Evolutionary conservation across 2,113 vertebrate genomes (phyloP).

Genomic region (Apeltes quadracus): DNA sequence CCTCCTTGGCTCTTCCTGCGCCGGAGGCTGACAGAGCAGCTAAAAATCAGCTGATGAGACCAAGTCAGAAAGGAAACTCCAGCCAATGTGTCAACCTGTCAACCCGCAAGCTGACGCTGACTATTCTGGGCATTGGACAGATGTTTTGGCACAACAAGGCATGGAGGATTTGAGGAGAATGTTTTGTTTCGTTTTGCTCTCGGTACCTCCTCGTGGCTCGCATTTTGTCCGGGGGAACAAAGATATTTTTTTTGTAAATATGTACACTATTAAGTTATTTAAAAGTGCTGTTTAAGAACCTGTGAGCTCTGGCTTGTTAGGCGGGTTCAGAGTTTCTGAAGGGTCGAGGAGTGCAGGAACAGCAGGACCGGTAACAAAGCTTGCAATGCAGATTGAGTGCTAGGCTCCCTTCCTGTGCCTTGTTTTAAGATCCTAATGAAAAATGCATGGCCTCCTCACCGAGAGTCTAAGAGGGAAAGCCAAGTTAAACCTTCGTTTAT

Average conservation of each 20-base stretch:
- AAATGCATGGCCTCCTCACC: slow-evolving; percentile 79
- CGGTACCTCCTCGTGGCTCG: slow-evolving; percentile 51
- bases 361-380: slow-evolving; percentile 65
- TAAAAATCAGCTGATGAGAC: slow-evolving; percentile 58
- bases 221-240: slow-evolving; percentile 51
- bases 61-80: slow-evolving; percentile 47
- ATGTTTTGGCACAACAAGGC: slow-evolving; percentile 51
- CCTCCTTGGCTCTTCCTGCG: slow-evolving; percentile 42
- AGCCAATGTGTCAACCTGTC: slow-evolving; percentile 60
- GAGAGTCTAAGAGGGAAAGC: slow-evolving; percentile 62
- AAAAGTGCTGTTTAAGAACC: slow-evolving; percentile 64
- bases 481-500: slow-evolving; percentile 56
- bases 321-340: slow-evolving; percentile 58
- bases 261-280: slow-evolving; percentile 69
- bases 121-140: slow-evolving; percentile 49
- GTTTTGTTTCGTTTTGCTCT: slow-evolving; percentile 59
- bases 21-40: slow-evolving; percentile 59
- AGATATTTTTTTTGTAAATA: slow-evolving; percentile 72
- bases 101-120: slow-evolving; percentile 46
- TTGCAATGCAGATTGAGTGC: slow-evolving; percentile 78
- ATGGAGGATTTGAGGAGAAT: slow-evolving; percentile 36
- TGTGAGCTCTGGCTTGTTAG: slow-evolving; percentile 55
- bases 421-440: slow-evolving; percentile 77
- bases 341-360: slow-evolving; percentile 58
- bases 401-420: slow-evolving; percentile 80